Evolutionary conservation across 2,888 invertebrate species (phyloP), one percentile per base, ranked within the genome.

Genomic region (Rhopalosiphum nymphaeae): DNA sequence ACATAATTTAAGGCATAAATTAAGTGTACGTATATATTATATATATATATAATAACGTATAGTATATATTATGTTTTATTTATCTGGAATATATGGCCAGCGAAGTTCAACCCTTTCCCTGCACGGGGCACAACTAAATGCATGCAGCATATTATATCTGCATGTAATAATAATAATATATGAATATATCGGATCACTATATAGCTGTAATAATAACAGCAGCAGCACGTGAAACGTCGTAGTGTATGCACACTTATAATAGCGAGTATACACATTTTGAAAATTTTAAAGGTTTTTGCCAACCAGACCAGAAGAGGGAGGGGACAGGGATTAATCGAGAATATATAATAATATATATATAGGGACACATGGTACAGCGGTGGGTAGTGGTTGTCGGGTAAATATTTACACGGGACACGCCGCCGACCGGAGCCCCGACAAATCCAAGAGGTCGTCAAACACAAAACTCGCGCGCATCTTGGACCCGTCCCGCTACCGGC

Each of bases 391-490:
- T 56, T 44, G 67, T 49, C 49, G 49, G 29, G 89, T 90, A 89
- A 94, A 94, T 94, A 94, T 94, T 94, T 94, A 86, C 90, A 61
- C 85, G 94, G 86, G 91, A 89, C 61, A 49, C 78, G 78, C 21
- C 16, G 78, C 21, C 36, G 78, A 78, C 57, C 61, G 91, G 49
- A 90, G 91, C 86, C 57, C 94, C 91, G 94, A 94, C 90, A 94
- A 94, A 94, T 94, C 94, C 94, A 91, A 94, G 90, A 94, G 94
- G 94, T 94, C 94, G 91, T 94, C 94, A 94, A 94, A 94, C 86
- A 91, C 67, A 94, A 94, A 94, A 94, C 90, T 78, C 61, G 94
- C 91, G 61, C 53, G 25, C 86, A 86, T 86, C 94, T 94, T 91
- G 91, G 89, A 94, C 91, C 87, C 86, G 91, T 67, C 53, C 84